phyloP scores from a whole-genome alignment of 53 echinoderm and acorn worm genomes.

The Crossaster papposus region DNA sequence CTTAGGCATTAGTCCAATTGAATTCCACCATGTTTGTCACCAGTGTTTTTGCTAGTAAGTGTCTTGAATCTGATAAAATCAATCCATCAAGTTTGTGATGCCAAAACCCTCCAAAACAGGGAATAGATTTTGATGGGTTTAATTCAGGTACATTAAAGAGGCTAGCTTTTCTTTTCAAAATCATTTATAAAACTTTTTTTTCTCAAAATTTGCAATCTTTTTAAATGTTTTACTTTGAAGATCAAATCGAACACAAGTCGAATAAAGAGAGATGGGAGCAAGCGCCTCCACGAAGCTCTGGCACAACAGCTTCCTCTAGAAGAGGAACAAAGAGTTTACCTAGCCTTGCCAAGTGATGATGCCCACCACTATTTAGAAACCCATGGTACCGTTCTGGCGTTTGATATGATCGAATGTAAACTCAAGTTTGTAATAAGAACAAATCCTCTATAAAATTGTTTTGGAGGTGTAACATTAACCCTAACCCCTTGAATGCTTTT shows the following conservation, averaged over 20 bases:
- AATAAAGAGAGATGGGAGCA: conserved; percentile 8
- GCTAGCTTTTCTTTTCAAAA: background rate
- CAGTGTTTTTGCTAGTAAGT: too few species aligned
- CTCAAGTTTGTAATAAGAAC: too few species aligned
- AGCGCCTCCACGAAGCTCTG: background rate
- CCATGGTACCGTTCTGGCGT: background rate
- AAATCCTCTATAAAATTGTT: too few species aligned
- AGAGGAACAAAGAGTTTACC: background rate
- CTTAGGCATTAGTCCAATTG: too few species aligned
- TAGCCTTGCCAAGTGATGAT: conserved; percentile 10
- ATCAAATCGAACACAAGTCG: background rate
- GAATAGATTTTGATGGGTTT: background rate
- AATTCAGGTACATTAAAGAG: too few species aligned
- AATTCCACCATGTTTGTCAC: too few species aligned
- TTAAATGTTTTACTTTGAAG: background rate
- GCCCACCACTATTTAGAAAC: conserved; percentile 13
- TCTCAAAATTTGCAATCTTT: background rate
- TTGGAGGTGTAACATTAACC: too few species aligned
- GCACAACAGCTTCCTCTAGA: background rate
- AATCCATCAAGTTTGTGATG: background rate
- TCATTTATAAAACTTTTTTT: background rate
- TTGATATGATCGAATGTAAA: too few species aligned
- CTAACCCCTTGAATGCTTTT: too few species aligned
- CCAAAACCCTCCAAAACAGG: too few species aligned
- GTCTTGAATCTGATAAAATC: too few species aligned